Evolutionary conservation across 1,140 invertebrate genomes (phyloP).

Genomic region (Drosophila parabipectinata): DNA sequence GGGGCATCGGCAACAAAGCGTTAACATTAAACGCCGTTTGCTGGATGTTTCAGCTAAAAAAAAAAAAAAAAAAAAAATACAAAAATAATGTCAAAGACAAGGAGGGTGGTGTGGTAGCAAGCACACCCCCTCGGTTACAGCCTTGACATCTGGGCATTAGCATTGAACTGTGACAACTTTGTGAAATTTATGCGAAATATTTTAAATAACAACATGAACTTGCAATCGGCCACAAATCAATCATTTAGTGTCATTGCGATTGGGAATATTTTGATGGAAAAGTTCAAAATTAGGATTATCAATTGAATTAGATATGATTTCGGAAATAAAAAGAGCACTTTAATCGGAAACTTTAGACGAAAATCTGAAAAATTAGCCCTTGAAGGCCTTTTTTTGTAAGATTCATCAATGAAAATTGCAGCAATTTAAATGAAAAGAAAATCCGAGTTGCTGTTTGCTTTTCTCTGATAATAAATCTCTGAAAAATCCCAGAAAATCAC

Average conservation of each 20-base stretch:
- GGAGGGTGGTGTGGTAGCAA: neutral
- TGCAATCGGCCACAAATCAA: slow-evolving; percentile 2
- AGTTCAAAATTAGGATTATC: too few species aligned
- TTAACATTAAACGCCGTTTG: slow-evolving; percentile 55
- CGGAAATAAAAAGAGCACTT: neutral
- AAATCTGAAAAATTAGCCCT: neutral
- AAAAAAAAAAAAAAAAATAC: slow-evolving; percentile 28
- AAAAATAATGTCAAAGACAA: slow-evolving; percentile 48
- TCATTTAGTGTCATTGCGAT: slow-evolving; percentile 1
- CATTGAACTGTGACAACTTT: slow-evolving; percentile 8
- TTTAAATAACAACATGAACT: slow-evolving; percentile 1
- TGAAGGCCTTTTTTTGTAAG: neutral
- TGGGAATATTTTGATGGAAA: neutral
- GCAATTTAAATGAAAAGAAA: too few species aligned
- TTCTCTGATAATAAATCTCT: neutral
- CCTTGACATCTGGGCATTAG: slow-evolving; percentile 23
- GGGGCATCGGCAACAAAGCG: slow-evolving; percentile 42
- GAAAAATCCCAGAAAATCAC: slow-evolving; percentile 9
- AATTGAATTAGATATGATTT: too few species aligned
- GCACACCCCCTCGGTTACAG: neutral
- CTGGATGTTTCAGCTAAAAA: too few species aligned
- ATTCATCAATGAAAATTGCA: slow-evolving; percentile 1
- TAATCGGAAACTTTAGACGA: neutral
- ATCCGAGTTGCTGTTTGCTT: neutral
- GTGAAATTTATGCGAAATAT: neutral